Evolutionary conservation across 1,140 invertebrate species (phyloP).

Genomic region (Trachymyrmex cornetzi): DNA sequence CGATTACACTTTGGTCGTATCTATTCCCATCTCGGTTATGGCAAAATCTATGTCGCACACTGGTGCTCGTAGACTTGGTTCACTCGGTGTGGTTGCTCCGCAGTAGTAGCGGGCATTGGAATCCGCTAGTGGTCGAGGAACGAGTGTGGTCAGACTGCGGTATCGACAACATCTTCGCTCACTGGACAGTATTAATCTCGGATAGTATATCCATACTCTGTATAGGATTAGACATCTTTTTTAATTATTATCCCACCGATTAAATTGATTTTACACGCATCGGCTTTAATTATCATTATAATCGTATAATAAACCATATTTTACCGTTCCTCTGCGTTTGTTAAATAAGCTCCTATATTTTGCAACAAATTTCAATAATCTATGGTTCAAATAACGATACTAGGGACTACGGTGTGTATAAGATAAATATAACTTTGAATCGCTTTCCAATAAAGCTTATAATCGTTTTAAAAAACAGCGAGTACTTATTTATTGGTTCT

Average conservation of each 20-base stretch:
- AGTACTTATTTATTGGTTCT: neutral
- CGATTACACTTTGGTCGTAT: constrained; percentile 54
- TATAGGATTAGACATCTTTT: neutral
- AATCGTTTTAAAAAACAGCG: neutral
- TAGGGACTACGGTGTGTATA: neutral
- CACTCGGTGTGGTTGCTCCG: constrained; percentile 19
- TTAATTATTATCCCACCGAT: neutral
- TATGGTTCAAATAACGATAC: neutral
- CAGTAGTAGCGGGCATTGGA: constrained; percentile 46
- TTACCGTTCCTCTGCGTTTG: neutral
- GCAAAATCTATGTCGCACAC: constrained; percentile 49
- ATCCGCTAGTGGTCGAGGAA: constrained; percentile 48
- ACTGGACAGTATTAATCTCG: constrained; percentile 19
- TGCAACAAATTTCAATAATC: constrained; percentile 8
- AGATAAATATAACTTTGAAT: constrained; percentile 5
- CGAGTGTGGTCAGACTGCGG: constrained; percentile 49
- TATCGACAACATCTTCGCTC: constrained; percentile 31
- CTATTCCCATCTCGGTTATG: constrained; percentile 56
- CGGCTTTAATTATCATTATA: neutral
- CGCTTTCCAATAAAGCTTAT: constrained; percentile 8
- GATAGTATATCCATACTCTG: neutral
- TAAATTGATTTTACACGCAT: neutral
- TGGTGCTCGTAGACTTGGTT: neutral
- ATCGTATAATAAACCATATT: too few species aligned
- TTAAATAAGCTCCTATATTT: neutral